Conservation (phyloP, 1,140 invertebrate species). For the Sogatella furcifera region DNA sequence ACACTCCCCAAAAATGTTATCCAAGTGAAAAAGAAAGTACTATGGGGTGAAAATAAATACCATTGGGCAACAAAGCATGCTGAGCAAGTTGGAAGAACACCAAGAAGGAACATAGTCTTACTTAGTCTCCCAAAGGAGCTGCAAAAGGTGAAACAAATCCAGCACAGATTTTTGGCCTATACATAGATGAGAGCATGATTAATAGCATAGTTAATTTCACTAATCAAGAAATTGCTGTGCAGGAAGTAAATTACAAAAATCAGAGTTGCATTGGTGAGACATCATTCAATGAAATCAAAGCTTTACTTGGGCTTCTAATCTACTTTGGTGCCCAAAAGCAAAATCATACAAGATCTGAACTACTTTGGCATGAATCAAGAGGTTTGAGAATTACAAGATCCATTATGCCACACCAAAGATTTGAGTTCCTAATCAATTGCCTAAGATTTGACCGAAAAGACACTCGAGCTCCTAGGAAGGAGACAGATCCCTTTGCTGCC, state of each 20-base stretch:
- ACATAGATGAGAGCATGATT: neutral
- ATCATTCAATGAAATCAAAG: constrained; percentile 5
- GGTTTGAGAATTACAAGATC: constrained; percentile 14
- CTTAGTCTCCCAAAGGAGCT: neutral
- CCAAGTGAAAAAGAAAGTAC: constrained; percentile 1
- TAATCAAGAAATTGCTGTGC: neutral
- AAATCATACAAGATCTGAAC: constrained; percentile 1
- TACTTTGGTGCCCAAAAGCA: constrained; percentile 5
- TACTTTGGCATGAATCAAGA: constrained; percentile 13
- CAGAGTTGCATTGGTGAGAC: neutral
- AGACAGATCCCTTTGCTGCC: constrained; percentile 18
- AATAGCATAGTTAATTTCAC: neutral
- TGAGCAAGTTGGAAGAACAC: constrained; percentile 1
- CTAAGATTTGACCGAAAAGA: constrained; percentile 20
- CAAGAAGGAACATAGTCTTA: constrained; percentile 4
- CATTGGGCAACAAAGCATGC: neutral
- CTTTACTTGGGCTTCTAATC: constrained; percentile 6
- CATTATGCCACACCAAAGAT: constrained; percentile 18
- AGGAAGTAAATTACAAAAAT: neutral
- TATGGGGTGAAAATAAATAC: constrained; percentile 5
- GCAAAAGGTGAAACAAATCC: constrained; percentile 2
- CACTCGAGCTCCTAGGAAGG: constrained; percentile 13
- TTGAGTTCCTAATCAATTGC: constrained; percentile 16
- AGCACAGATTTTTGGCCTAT: neutral
- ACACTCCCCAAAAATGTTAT: constrained; percentile 5